Conservation (phyloP, 2,797 vertebrate species). For the Chelonia mydas region DNA sequence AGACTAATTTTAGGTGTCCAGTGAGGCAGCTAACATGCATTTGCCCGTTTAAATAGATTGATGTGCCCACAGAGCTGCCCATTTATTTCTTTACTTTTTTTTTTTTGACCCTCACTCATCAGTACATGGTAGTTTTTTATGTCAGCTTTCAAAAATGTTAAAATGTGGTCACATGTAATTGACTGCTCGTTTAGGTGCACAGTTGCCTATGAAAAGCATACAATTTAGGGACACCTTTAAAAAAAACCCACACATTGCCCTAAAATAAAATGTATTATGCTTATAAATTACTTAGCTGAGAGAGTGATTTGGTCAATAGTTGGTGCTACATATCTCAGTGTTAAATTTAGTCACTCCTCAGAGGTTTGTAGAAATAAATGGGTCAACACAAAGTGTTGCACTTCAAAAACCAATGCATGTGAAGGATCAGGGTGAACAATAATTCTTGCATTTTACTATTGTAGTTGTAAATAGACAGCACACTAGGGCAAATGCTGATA, state of each 20-base stretch:
- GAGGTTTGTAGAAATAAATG: neutral
- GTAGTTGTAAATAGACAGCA: neutral
- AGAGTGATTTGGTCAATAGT: neutral
- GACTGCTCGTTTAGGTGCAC: neutral
- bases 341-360: conserved; percentile 16
- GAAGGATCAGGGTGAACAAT: neutral
- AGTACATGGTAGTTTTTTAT: neutral
- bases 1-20: neutral
- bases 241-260: neutral
- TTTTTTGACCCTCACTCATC: neutral
- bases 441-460: neutral
- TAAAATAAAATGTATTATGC: neutral
- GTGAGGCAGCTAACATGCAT: conserved; percentile 7
- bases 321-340: neutral
- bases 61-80: neutral
- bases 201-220: neutral
- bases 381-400: neutral
- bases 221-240: neutral
- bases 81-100: neutral
- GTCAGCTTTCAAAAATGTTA: neutral
- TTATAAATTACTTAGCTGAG: neutral
- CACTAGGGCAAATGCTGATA: neutral
- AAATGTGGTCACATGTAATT: neutral
- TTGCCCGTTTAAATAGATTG: neutral
- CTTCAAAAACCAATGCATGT: neutral